Conservation (phyloP, 1,140 invertebrate species). For the Linepithema humile region DNA sequence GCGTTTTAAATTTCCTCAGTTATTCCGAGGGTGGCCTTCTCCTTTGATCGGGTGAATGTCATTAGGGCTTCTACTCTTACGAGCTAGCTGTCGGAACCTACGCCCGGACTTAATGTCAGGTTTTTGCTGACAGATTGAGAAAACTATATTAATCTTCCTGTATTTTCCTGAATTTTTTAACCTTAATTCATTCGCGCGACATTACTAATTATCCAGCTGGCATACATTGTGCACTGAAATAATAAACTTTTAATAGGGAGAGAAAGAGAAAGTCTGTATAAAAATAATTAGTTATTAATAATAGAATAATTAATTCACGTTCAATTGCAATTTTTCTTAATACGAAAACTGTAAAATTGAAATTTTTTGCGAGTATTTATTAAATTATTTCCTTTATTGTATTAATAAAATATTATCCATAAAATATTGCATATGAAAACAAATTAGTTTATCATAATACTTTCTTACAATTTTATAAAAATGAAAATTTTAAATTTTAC, state of each 20-base stretch:
- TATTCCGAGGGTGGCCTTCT: conserved; percentile 75
- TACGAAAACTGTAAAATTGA: neutral
- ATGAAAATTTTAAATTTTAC: neutral
- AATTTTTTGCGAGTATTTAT: neutral
- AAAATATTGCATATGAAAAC: too few species aligned
- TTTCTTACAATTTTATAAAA: neutral
- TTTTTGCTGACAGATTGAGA: conserved; percentile 29
- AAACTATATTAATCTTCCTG: conserved; percentile 12
- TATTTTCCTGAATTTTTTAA: neutral
- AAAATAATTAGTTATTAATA: too few species aligned
- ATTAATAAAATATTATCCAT: too few species aligned
- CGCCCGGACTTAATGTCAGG: conserved; percentile 1
- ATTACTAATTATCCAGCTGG: neutral
- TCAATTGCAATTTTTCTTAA: neutral
- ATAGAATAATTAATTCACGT: neutral
- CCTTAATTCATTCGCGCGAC: neutral
- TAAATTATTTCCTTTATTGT: neutral
- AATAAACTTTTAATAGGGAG: neutral
- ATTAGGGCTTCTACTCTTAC: conserved; percentile 72
- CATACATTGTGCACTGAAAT: neutral
- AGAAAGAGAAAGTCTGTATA: too few species aligned
- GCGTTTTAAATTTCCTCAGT: conserved; percentile 80
- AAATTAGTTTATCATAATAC: neutral
- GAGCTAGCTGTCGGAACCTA: conserved; percentile 27
- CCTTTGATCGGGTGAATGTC: conserved; percentile 79